Evolutionary conservation across 2,888 invertebrate species (phyloP).

Genomic region (Tiphia femorata): DNA sequence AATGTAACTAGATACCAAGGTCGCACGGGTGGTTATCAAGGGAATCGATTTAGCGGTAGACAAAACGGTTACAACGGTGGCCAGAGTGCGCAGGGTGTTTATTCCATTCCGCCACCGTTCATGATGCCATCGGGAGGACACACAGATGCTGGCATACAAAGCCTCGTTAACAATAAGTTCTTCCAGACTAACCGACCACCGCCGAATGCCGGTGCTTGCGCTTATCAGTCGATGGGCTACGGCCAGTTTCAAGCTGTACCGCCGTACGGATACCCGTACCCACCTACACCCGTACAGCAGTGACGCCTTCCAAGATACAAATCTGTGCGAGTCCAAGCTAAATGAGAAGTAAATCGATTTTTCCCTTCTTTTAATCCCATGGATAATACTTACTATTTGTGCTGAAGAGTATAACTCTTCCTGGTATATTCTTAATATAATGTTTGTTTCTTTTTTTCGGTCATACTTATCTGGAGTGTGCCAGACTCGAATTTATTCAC

Average conservation of each 20-base stretch:
- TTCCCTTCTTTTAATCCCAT: constrained; percentile 13
- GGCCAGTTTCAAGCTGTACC: constrained; percentile 79
- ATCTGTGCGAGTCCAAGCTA: constrained; percentile 39
- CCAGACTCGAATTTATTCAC: constrained; percentile 12
- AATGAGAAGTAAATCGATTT: constrained; percentile 37
- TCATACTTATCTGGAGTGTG: constrained; percentile 58
- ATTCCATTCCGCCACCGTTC: constrained; percentile 69
- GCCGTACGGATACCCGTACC: constrained; percentile 76
- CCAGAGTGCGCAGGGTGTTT: constrained; percentile 60
- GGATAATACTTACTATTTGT: constrained; percentile 32
- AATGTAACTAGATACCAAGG: constrained; percentile 57
- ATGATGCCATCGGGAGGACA: constrained; percentile 68
- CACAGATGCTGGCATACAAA: constrained; percentile 71
- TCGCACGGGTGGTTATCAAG: constrained; percentile 50
- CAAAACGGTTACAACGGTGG: constrained; percentile 47
- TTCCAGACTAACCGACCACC: constrained; percentile 77
- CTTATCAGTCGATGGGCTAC: constrained; percentile 76
- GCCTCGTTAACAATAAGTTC: constrained; percentile 77
- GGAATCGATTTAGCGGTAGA: constrained; percentile 56
- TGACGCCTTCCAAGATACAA: constrained; percentile 68
- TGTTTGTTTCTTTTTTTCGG: constrained; percentile 41
- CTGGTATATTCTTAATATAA: constrained; percentile 26
- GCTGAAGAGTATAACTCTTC: constrained; percentile 37
- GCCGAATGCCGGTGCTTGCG: constrained; percentile 73
- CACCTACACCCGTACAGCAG: constrained; percentile 81